phyloP scores from a whole-genome alignment of 2,888 invertebrate genomes.

The Limenitis arthemis region DNA sequence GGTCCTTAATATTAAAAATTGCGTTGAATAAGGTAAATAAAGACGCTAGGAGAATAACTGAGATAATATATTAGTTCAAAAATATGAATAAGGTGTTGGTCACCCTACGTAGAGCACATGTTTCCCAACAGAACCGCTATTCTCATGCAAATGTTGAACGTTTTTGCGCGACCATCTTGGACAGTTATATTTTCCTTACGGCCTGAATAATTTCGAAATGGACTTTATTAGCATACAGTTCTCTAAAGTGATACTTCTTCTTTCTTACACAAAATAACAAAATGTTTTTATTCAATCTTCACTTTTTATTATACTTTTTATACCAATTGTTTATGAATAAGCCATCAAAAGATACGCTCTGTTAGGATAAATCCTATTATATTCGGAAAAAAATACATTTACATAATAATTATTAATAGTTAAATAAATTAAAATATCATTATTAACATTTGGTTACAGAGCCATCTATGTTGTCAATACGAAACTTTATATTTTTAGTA shows the following conservation, averaged over 20 bases:
- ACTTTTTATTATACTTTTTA: background rate
- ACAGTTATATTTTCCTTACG: conserved; percentile 21
- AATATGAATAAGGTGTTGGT: background rate
- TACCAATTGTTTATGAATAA: too few relatives aligned
- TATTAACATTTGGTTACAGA: too few relatives aligned
- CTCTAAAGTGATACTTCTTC: conserved; percentile 22
- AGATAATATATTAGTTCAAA: background rate
- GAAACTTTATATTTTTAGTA: too few relatives aligned
- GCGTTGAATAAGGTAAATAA: too few relatives aligned
- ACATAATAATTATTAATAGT: too few relatives aligned
- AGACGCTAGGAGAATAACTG: too few relatives aligned
- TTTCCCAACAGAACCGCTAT: conserved; percentile 27
- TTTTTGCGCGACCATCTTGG: conserved; percentile 38
- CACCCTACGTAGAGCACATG: conserved; percentile 14
- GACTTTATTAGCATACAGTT: conserved; percentile 15
- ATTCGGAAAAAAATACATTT: too few relatives aligned
- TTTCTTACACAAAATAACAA: background rate
- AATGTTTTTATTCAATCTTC: background rate
- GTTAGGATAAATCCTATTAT: too few relatives aligned
- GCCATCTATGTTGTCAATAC: too few relatives aligned
- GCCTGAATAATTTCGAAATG: conserved; percentile 36
- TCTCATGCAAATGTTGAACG: conserved; percentile 50
- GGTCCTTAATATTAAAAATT: too few relatives aligned
- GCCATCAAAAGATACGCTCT: too few relatives aligned
- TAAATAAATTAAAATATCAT: too few relatives aligned